These are phyloP conservation scores for Thaumetopoea pityocampa DNA, from an alignment of 1,140 invertebrate species.

Conservation along the genomic window DNA sequence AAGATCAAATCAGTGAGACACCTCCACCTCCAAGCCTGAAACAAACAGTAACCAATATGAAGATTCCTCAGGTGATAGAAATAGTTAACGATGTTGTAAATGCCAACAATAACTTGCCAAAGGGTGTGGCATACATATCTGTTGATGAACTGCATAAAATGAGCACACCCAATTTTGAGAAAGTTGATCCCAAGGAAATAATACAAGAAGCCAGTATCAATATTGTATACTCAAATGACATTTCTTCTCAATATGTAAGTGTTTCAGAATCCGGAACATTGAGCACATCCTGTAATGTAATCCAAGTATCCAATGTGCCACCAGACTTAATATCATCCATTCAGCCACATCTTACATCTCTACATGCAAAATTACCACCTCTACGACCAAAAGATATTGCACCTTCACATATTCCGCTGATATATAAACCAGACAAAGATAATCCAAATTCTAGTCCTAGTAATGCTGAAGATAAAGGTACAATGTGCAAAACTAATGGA, in stretches of 20 bases:
- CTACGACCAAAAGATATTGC: constrained; percentile 35
- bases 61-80: constrained; percentile 67
- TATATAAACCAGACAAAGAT: constrained; percentile 19
- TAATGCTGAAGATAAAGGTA: constrained; percentile 19
- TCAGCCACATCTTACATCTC: constrained; percentile 27
- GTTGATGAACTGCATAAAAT: constrained; percentile 67
- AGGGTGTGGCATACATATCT: constrained; percentile 65
- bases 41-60: constrained; percentile 43
- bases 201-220: constrained; percentile 70
- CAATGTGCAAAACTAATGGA: constrained; percentile 43
- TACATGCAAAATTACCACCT: constrained; percentile 28
- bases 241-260: constrained; percentile 55
- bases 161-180: constrained; percentile 68
- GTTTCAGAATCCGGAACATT: constrained; percentile 39
- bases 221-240: constrained; percentile 63
- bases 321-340: constrained; percentile 66
- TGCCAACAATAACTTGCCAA: constrained; percentile 50
- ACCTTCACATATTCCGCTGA: constrained; percentile 16
- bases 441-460: constrained; percentile 20
- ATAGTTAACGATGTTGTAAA: constrained; percentile 55
- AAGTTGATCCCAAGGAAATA: constrained; percentile 63
- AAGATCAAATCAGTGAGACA: constrained; percentile 27
- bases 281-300: constrained; percentile 39
- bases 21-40: constrained; percentile 13
- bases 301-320: constrained; percentile 55